phyloP scores from a whole-genome alignment of 2,888 invertebrate species.

The Loripinus fragilis region DNA sequence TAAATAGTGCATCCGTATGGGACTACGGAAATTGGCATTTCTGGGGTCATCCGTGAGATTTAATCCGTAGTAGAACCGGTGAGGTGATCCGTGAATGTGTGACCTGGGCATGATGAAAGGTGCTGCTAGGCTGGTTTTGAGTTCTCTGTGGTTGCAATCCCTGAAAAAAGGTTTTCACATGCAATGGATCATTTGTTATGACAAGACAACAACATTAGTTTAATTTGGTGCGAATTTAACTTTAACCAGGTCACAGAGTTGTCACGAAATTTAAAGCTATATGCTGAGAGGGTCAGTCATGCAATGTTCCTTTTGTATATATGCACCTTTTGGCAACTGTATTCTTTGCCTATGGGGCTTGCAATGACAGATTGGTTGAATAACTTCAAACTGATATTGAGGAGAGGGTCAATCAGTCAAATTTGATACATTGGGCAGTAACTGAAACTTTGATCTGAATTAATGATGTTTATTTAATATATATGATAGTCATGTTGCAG shows the following conservation, averaged over 20 bases:
- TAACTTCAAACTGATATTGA: background rate
- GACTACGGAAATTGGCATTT: too few relatives aligned
- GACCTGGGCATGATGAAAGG: too few relatives aligned
- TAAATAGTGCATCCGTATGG: too few relatives aligned
- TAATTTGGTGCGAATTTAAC: background rate
- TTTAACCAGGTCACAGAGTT: background rate
- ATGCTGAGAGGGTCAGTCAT: background rate
- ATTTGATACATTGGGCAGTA: background rate
- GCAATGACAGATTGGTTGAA: background rate
- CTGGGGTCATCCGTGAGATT: too few relatives aligned
- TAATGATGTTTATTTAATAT: background rate
- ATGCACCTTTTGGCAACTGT: background rate
- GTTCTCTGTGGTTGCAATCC: too few relatives aligned
- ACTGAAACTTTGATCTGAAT: constrained; percentile 1
- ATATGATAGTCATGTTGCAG: background rate
- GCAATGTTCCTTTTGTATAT: background rate
- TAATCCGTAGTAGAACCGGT: too few relatives aligned
- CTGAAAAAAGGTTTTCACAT: too few relatives aligned
- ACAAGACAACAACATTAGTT: background rate
- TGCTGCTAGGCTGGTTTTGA: too few relatives aligned
- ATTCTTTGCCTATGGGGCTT: background rate
- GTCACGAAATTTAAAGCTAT: too few relatives aligned
- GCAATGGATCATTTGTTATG: too few relatives aligned
- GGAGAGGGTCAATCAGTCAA: background rate
- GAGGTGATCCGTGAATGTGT: too few relatives aligned